Conservation (phyloP, 2,113 vertebrate species). For the Limanda limanda region DNA sequence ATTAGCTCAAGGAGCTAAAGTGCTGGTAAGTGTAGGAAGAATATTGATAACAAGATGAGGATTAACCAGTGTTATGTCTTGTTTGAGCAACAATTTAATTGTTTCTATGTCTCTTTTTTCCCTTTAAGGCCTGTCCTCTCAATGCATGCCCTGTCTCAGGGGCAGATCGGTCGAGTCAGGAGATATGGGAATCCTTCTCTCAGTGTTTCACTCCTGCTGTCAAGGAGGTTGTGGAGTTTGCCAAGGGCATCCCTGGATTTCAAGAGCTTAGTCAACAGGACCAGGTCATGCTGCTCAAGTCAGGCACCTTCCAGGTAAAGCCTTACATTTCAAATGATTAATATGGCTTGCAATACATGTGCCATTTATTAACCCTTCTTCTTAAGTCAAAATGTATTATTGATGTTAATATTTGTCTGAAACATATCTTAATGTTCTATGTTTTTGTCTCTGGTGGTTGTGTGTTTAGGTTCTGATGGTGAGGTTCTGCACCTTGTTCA, state of each 20-base stretch:
- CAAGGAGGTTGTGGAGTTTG: constrained; percentile 86
- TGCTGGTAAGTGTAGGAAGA: constrained; percentile 75
- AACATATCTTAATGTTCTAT: background rate
- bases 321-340: constrained; percentile 1
- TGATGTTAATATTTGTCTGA: background rate
- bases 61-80: background rate
- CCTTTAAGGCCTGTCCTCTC: constrained; percentile 83
- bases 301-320: constrained; percentile 86
- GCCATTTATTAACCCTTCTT: background rate
- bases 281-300: constrained; percentile 87
- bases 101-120: constrained; percentile 17
- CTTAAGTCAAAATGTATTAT: background rate
- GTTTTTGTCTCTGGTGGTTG: constrained; percentile 1
- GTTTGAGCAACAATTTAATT: constrained; percentile 1
- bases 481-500: constrained; percentile 85
- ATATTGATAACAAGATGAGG: background rate
- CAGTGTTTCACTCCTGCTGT: constrained; percentile 86
- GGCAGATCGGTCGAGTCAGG: constrained; percentile 76
- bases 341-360: background rate
- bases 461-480: constrained; percentile 84
- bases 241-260: constrained; percentile 86
- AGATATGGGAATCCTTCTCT: constrained; percentile 86
- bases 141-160: constrained; percentile 82
- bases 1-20: constrained; percentile 78
- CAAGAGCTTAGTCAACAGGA: constrained; percentile 85